These are phyloP conservation scores for Peucedramus taeniatus DNA, from an alignment of 2,113 vertebrate species.

Conservation along the genomic window DNA sequence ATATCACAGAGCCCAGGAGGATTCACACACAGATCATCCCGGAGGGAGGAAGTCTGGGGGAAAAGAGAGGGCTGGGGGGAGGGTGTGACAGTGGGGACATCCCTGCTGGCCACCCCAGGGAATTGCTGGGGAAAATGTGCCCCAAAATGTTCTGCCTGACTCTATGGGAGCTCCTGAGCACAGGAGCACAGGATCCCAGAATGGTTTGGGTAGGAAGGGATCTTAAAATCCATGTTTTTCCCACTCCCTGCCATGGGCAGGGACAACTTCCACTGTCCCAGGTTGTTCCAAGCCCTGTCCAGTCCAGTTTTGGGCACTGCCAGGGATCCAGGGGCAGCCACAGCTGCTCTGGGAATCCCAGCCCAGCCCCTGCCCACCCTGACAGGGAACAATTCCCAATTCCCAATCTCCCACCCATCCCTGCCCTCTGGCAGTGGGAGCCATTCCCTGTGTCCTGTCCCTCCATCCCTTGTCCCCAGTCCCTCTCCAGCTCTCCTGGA, in stretches of 20 bases:
- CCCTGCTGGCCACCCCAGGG: fast-evolving
- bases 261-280: fast-evolving
- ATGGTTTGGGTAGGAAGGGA: background rate
- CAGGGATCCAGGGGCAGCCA: background rate
- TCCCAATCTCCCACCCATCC: fast-evolving
- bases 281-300: fast-evolving
- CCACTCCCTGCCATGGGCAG: background rate
- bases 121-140: background rate
- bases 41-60: background rate
- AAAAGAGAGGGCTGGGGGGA: background rate
- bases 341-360: background rate
- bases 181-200: background rate
- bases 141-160: background rate
- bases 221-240: background rate
- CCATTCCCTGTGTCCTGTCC: background rate
- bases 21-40: background rate
- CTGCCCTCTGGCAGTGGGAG: background rate
- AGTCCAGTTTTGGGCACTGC: fast-evolving
- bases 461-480: background rate
- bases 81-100: background rate
- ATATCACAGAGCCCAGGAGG: background rate
- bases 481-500: background rate
- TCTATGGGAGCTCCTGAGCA: fast-evolving
- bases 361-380: fast-evolving
- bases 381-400: background rate